Evolutionary conservation across 2,113 vertebrate species (phyloP).

Genomic region (Sceloporus tristichus): DNA sequence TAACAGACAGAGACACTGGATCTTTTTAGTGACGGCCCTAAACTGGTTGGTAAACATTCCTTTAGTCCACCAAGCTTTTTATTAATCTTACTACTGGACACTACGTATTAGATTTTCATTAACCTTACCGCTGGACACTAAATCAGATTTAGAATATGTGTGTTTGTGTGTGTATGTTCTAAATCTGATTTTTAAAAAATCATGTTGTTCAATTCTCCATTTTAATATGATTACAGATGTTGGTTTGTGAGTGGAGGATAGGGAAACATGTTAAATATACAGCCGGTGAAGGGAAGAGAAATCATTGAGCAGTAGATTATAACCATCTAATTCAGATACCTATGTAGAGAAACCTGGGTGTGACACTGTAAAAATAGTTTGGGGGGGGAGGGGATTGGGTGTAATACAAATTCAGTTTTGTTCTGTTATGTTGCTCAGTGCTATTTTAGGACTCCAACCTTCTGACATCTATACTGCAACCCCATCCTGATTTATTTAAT

Average conservation of each 20-base stretch:
- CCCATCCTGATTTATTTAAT: not conserved
- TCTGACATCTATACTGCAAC: not conserved
- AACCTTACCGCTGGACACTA: too few relatives aligned
- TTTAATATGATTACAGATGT: too few relatives aligned
- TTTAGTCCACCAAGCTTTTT: not conserved
- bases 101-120: too few relatives aligned
- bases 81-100: not conserved
- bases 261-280: too few relatives aligned
- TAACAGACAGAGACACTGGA: not conserved
- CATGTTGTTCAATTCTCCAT: not conserved
- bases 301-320: not conserved
- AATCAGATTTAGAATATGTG: too few relatives aligned
- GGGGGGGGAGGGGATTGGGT: too few relatives aligned
- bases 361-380: not conserved
- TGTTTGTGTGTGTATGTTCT: not conserved
- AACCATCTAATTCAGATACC: not conserved
- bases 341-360: not conserved
- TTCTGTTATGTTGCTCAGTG: not conserved
- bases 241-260: not conserved
- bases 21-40: not conserved
- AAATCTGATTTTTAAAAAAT: not conserved
- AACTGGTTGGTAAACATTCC: too few relatives aligned
- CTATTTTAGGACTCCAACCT: not conserved
- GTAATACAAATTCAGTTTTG: not conserved
- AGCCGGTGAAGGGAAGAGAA: not conserved